These are phyloP conservation scores for Okapia johnstoni DNA, from an alignment of 2,113 vertebrate genomes.

Conservation along the genomic window DNA sequence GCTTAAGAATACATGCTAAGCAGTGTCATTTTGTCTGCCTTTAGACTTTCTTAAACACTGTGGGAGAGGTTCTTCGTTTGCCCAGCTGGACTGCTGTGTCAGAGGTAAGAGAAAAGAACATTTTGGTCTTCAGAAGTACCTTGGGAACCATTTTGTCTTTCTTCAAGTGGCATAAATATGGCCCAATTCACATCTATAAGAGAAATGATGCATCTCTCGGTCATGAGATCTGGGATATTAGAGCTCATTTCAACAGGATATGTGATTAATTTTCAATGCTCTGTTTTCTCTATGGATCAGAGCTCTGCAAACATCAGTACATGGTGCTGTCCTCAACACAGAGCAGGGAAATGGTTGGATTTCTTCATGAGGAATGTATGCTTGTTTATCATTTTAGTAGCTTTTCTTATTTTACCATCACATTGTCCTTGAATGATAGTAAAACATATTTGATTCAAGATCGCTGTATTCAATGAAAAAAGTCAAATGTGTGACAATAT, in stretches of 20 bases:
- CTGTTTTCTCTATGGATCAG: background rate
- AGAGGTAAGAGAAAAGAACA: constrained; percentile 77
- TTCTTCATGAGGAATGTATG: background rate
- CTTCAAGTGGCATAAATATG: background rate
- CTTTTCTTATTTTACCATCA: background rate
- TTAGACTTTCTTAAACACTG: constrained; percentile 89
- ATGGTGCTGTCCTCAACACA: fast-evolving
- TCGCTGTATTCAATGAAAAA: background rate
- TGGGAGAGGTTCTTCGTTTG: constrained; percentile 85
- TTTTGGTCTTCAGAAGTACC: background rate
- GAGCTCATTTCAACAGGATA: background rate
- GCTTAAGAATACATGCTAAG: background rate
- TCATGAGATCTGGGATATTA: background rate
- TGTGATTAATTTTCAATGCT: too few relatives aligned
- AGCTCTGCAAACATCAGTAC: fast-evolving
- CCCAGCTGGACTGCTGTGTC: constrained; percentile 78
- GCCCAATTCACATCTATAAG: background rate
- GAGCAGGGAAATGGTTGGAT: background rate
- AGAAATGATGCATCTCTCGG: background rate
- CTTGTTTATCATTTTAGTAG: background rate
- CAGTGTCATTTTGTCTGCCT: constrained; percentile 42
- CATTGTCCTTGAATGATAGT: background rate
- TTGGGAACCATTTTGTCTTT: background rate
- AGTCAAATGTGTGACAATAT: fast-evolving
- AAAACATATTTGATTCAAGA: background rate